Conservation (phyloP, 2,797 vertebrate species). For the Gadopsis bispinosus region DNA sequence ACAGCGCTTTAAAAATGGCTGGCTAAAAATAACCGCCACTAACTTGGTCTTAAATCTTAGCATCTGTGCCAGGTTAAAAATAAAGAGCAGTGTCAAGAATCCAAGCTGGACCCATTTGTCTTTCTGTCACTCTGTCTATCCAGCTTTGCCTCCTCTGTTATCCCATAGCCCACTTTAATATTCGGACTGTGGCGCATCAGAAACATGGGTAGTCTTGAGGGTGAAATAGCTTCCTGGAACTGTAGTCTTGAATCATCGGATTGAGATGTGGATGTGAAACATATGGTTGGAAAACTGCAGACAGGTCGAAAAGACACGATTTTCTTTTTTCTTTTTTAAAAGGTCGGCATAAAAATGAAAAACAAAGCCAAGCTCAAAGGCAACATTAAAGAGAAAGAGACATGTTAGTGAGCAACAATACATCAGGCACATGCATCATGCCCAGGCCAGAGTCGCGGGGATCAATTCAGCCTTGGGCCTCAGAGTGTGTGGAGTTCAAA, state of each 20-base stretch:
- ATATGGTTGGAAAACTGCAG: conserved; percentile 14
- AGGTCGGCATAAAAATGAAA: background rate
- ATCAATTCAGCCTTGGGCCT: conserved; percentile 76
- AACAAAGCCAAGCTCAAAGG: conserved; percentile 28
- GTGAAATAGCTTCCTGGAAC: conserved; percentile 51
- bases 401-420: conserved; percentile 45
- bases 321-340: conserved; percentile 2
- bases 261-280: conserved; percentile 16
- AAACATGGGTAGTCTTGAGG: conserved; percentile 35
- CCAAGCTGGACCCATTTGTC: conserved; percentile 84
- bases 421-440: conserved; percentile 62
- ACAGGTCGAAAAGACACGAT: conserved; percentile 6
- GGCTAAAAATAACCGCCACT: conserved; percentile 91
- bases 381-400: conserved; percentile 38
- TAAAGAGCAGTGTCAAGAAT: conserved; percentile 85
- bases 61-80: conserved; percentile 88
- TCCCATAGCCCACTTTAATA: conserved; percentile 72
- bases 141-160: conserved; percentile 65
- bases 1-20: conserved; percentile 83
- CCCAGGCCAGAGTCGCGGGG: conserved; percentile 40
- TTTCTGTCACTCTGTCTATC: conserved; percentile 82
- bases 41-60: conserved; percentile 89
- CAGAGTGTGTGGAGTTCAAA: conserved; percentile 66
- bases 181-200: conserved; percentile 60
- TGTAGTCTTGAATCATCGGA: conserved; percentile 32